Percentiles rank a stretch among this genome's conserved stretches.
These are phyloP conservation scores for Gymnorhina tibicen DNA, from an alignment of 2,113 vertebrate genomes.

Conservation along the genomic window DNA sequence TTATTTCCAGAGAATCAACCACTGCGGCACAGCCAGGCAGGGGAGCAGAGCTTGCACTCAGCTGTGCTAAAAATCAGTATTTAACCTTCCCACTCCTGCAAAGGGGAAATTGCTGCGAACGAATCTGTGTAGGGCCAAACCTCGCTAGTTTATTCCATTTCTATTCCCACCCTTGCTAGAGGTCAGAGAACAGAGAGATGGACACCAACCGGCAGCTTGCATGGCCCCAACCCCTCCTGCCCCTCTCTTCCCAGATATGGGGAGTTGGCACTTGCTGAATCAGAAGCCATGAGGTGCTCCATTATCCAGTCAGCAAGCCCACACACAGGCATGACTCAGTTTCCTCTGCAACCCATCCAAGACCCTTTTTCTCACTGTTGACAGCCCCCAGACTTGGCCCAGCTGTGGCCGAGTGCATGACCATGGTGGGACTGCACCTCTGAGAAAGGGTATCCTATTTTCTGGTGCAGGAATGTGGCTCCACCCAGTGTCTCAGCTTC, in stretches of 20 bases:
- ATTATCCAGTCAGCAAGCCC: not conserved
- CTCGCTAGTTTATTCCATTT: not conserved
- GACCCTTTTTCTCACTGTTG: not conserved
- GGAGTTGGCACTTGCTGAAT: not conserved
- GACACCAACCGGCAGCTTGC: fast-evolving
- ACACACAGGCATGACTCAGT: not conserved
- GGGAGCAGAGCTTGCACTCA: not conserved
- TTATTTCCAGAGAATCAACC: not conserved
- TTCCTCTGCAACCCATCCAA: not conserved
- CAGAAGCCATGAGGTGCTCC: not conserved
- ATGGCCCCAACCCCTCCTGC: not conserved
- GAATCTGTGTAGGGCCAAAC: not conserved
- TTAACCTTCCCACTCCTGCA: not conserved
- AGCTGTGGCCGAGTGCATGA: not conserved
- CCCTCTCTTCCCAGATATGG: not conserved
- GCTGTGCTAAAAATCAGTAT: not conserved
- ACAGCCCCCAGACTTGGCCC: not conserved
- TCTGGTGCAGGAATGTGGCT: not conserved
- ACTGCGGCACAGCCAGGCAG: not conserved
- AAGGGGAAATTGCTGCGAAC: not conserved
- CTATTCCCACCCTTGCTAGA: not conserved
- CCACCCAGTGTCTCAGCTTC: not conserved
- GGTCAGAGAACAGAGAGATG: not conserved
- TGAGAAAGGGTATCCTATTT: not conserved
- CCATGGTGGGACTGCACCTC: not conserved